phyloP scores from a whole-genome alignment of 2,797 vertebrate species.

The Sebastes paucispinis region DNA sequence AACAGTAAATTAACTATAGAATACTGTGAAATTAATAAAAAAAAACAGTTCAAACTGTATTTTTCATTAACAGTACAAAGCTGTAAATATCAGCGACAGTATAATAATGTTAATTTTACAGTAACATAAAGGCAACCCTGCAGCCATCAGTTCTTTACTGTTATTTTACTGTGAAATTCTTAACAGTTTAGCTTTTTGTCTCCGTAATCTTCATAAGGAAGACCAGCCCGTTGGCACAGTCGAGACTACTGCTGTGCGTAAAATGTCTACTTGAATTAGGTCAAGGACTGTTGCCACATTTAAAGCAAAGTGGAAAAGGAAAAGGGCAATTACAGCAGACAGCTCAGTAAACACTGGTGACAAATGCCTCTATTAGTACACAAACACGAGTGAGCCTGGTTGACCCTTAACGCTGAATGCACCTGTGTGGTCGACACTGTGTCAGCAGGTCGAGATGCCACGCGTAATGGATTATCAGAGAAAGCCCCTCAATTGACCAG shows the following conservation, averaged over 20 bases:
- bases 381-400: conserved; percentile 51
- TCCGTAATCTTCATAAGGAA: neutral
- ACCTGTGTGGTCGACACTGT: conserved; percentile 71
- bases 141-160: no score
- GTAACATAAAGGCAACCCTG: no score
- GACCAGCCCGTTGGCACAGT: neutral
- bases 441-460: conserved; percentile 69
- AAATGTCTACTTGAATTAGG: neutral
- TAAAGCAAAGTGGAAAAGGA: conserved; percentile 46
- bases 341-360: conserved; percentile 68
- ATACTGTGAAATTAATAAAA: no score
- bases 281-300: conserved; percentile 19
- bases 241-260: conserved; percentile 4
- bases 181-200: neutral
- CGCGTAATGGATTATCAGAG: conserved; percentile 71
- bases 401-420: conserved; percentile 57
- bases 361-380: conserved; percentile 62
- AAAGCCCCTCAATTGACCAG: conserved; percentile 25
- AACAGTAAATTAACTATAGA: no score
- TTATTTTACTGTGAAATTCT: no score
- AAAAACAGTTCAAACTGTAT: no score
- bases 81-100: no score
- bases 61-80: no score
- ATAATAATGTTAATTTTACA: no score
- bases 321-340: conserved; percentile 53